Evolutionary conservation across 1,140 invertebrate genomes (phyloP).

Genomic region (Rhopalosiphum maidis): DNA sequence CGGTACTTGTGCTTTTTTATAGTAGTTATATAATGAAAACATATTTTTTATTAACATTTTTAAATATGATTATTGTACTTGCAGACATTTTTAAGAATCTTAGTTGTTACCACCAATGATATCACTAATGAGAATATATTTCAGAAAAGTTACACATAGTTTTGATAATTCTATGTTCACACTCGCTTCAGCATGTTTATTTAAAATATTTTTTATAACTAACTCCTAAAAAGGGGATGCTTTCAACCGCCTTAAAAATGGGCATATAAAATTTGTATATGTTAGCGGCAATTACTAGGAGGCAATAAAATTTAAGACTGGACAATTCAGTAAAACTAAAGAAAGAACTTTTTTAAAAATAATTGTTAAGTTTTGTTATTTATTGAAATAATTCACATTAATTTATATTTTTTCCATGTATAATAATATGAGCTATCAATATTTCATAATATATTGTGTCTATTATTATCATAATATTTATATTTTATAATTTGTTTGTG

Average conservation of each 20-base stretch:
- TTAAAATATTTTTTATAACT: background rate
- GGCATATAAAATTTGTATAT: background rate
- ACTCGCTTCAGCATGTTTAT: background rate
- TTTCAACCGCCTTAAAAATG: background rate
- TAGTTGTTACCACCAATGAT: background rate
- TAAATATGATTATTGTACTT: background rate
- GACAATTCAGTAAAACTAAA: background rate
- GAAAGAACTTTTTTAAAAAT: background rate
- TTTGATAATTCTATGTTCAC: background rate
- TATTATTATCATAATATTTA: background rate
- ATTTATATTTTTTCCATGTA: background rate
- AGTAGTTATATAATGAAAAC: background rate
- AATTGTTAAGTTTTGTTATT: conserved; percentile 8
- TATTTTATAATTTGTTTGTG: background rate
- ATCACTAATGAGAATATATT: background rate
- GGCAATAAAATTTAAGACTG: background rate
- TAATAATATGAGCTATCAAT: background rate
- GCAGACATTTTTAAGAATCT: background rate
- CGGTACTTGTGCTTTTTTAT: background rate
- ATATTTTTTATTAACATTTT: background rate
- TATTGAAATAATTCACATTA: background rate
- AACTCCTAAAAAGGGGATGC: background rate
- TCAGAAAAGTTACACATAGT: background rate
- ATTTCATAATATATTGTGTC: background rate
- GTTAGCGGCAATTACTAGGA: background rate